Percentiles rank a stretch among this genome's conserved stretches.
These are phyloP conservation scores for Laspeyria flexula DNA, from an alignment of 2,888 invertebrate genomes.

Conservation along the genomic window DNA sequence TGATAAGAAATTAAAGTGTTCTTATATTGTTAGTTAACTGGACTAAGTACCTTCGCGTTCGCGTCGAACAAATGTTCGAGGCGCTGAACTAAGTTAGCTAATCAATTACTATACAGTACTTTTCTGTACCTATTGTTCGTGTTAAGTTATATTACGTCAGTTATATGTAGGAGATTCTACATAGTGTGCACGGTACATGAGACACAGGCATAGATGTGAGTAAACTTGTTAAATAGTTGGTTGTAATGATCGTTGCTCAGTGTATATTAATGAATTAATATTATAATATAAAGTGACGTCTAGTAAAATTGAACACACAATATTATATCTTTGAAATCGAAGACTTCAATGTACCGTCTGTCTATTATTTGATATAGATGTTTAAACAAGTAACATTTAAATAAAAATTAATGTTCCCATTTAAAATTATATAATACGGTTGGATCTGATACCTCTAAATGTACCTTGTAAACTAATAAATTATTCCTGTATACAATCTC, in stretches of 20 bases:
- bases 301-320: slow-evolving; percentile 20
- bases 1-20: slow-evolving; percentile 81
- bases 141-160: slow-evolving; percentile 31
- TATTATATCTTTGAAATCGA: slow-evolving; percentile 21
- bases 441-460: slow-evolving; percentile 36
- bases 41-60: slow-evolving; percentile 40
- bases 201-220: slow-evolving; percentile 34
- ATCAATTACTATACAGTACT: slow-evolving; percentile 46
- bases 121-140: slow-evolving; percentile 30
- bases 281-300: slow-evolving; percentile 15
- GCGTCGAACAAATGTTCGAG: slow-evolving; percentile 27
- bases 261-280: slow-evolving; percentile 37
- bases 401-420: slow-evolving; percentile 25
- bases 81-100: slow-evolving; percentile 32
- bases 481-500: slow-evolving; percentile 32
- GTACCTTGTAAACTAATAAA: slow-evolving; percentile 40
- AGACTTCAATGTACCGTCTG: slow-evolving; percentile 38
- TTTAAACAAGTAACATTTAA: slow-evolving; percentile 16
- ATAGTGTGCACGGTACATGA: slow-evolving; percentile 40
- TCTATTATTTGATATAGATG: slow-evolving; percentile 31
- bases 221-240: slow-evolving; percentile 54
- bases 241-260: slow-evolving; percentile 64
- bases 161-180: slow-evolving; percentile 28
- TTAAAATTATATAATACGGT: slow-evolving; percentile 23
- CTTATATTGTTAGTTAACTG: slow-evolving; percentile 73